Base-by-base conservation (phyloP, 2,797 vertebrate species). In the Novumbra hubbsi region DNA sequence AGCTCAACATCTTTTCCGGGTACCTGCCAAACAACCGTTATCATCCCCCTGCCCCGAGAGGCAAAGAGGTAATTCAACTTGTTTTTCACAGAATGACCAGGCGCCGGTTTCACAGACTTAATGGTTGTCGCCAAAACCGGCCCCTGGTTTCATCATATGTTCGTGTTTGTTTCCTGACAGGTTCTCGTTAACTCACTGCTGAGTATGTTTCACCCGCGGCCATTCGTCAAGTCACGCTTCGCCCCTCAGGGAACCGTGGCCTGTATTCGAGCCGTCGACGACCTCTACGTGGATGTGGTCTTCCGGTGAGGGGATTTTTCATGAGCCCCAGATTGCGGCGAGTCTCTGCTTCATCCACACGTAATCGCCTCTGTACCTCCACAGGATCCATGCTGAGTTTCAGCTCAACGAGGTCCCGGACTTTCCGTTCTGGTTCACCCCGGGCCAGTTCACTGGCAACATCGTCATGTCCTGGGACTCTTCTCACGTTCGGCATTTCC, bases 341-440 rank as follows among this genome's bases (percentile, higher is more conserved):
- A 19, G 30, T 32, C 34, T 19, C 14, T 21, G 19, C 19, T 6
- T 60, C 21, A 24, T 12, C 32, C 12, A 14, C 11, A 64, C 32
- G 27, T 34, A 16, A 24, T 11, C 15, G 4, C 28, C 45, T 9
- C 21, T 70, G 68, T 52, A 24, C 21, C 15, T 1, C 80, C 72
- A 28, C 93, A 99, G 98, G 88, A 96, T 99, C 87, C 98, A 99
- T 0, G 97, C 96, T 1, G 98, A 99, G 84, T 99, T 99, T 89
- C 98, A 99, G 92, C 94, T 99, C 73, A 99, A 99, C 0, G 96
- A 98, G 7, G 95, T 97, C 0, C 98, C 98, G 0, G 92, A 97
- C 85, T 98, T 97, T 82, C 98, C 98, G 12, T 99, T 99, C 92
- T 99, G 98, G 98, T 99, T 99, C 87, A 97, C 96, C 0, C 98